A percentile compares a stretch with the other conserved stretches of the same genome.
Evolutionary conservation across 2,888 invertebrate species (phyloP).

Genomic region (Adelphocoris suturalis): DNA sequence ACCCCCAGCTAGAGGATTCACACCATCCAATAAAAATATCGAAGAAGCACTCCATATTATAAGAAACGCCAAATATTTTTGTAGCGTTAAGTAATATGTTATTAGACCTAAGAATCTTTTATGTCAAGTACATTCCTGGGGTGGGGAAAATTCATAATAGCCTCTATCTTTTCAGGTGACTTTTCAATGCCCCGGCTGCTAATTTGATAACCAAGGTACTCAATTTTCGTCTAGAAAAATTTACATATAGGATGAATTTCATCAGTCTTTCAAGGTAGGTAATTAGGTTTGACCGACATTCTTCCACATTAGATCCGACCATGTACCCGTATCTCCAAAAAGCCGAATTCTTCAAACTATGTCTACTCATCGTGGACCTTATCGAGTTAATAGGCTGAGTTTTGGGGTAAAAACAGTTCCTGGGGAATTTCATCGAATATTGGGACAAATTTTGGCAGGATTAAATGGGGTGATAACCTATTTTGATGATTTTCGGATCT

Average conservation of each 20-base stretch:
- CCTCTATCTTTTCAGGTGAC: constrained; percentile 57
- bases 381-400: too few species aligned
- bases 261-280: neutral
- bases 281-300: neutral
- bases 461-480: constrained; percentile 31
- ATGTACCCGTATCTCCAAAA: too few species aligned
- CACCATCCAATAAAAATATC: too few species aligned
- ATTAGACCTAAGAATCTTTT: too few species aligned
- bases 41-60: too few species aligned
- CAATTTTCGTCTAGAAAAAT: constrained; percentile 20
- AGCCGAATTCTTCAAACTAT: too few species aligned
- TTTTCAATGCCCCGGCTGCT: neutral
- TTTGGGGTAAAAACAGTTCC: constrained; percentile 64
- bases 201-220: constrained; percentile 52
- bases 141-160: constrained; percentile 49
- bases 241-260: neutral
- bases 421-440: constrained; percentile 47
- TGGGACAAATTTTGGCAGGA: constrained; percentile 40
- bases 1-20: too few species aligned
- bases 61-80: too few species aligned
- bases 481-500: constrained; percentile 45
- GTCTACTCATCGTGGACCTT: too few species aligned
- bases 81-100: too few species aligned
- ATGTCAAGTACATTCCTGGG: constrained; percentile 66
- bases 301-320: neutral